Evolutionary conservation across 2,888 invertebrate genomes (phyloP).

Genomic region (Formica aserva): DNA sequence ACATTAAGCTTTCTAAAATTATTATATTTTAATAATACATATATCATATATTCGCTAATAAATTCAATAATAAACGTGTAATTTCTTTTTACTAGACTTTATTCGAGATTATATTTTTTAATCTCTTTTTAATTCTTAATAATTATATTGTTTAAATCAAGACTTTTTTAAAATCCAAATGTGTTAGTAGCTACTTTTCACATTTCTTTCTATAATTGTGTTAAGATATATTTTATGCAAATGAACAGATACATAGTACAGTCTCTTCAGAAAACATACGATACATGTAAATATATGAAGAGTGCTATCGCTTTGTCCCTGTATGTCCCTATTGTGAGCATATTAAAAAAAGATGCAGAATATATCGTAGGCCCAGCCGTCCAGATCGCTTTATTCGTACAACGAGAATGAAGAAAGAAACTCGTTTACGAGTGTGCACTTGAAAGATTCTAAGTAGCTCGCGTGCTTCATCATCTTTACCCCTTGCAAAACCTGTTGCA

Average conservation of each 20-base stretch:
- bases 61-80: background rate
- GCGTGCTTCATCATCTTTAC: conserved; percentile 57
- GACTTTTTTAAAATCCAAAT: background rate
- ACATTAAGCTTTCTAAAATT: background rate
- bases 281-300: background rate
- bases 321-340: background rate
- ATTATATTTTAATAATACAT: background rate
- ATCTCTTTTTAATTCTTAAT: background rate
- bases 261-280: background rate
- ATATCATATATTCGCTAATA: background rate
- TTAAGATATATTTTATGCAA: background rate
- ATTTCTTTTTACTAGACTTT: background rate
- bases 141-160: background rate
- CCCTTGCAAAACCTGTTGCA: conserved; percentile 60
- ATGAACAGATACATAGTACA: background rate
- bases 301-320: background rate
- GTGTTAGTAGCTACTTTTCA: background rate
- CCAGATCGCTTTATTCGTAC: conserved; percentile 19
- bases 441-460: conserved; percentile 57
- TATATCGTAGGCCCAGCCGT: background rate
- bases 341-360: background rate
- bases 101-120: background rate
- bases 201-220: background rate
- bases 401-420: conserved; percentile 23
- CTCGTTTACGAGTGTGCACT: conserved; percentile 30